Evolutionary conservation across 2,888 invertebrate genomes (phyloP), one percentile per base, ranked within the genome.

Genomic region (Hypercompe scribonia): DNA sequence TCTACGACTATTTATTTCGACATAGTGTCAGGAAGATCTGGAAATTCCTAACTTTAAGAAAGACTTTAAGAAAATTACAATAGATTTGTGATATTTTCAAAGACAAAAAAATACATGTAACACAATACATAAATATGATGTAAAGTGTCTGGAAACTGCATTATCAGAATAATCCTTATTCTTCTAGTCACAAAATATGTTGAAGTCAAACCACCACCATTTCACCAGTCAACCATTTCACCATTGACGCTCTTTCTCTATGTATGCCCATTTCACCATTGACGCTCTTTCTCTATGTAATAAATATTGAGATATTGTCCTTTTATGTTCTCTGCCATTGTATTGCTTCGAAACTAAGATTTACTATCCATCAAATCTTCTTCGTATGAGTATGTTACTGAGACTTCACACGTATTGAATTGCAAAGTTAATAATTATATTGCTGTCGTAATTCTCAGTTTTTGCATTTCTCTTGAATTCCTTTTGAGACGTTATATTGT

Each of bases 231-330:
- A n/a, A n/a, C 11, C 65, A 65, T 63, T 36, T 61, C 21, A 21
- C 72, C 21, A 36, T 42, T 1, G 15, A n/a, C 33, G n/a, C 39
- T 54, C 42, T 58, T 61, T 33, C 28, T 31, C n/a, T 64, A 28
- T 64, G 50, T 67, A 68, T 50, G n/a, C 13, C 11, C 65, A 65
- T 63, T 36, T 61, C 21, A 21, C 72, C 21, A 36, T 42, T 1
- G 15, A n/a, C 33, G n/a, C 39, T 54, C 42, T 58, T 61, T 33
- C 28, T 31, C n/a, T 64, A 28, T 28, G 67, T 24, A 3, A n/a
- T 63, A 64, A 70, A 68, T 42, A 61, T 66, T 42, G 68, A 63
- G 54, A 68, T 68, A 50, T 68, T 72, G 68, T 72, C 58, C 28
- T 34, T 71, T 54, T 66, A 68, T 34, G 15, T 34, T 36, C 31